Evolutionary conservation across 2,888 invertebrate genomes (phyloP).

Genomic region (Rosalia funebris): DNA sequence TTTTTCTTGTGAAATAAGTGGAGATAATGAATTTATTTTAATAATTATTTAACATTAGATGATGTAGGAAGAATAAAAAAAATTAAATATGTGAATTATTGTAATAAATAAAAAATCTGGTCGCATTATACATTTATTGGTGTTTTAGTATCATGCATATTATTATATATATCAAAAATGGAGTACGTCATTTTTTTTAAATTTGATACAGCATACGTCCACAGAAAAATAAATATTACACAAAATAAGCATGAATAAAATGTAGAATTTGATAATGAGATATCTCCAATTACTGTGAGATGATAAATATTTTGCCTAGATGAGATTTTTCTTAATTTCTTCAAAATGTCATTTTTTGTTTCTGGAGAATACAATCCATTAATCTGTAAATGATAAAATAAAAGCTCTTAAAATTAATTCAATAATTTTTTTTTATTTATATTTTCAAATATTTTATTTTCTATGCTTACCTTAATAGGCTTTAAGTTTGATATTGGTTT

Average conservation of each 20-base stretch:
- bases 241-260: constrained; percentile 14
- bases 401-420: no score
- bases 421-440: no score
- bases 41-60: no score
- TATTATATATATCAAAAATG: constrained; percentile 24
- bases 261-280: not conserved
- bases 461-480: constrained; percentile 34
- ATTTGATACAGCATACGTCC: constrained; percentile 30
- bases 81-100: no score
- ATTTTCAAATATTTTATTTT: not conserved
- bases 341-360: not conserved
- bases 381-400: not conserved
- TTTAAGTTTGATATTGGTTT: constrained; percentile 31
- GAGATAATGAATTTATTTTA: no score
- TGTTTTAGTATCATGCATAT: constrained; percentile 25
- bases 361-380: not conserved
- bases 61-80: no score
- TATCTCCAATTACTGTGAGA: not conserved
- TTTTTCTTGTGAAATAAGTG: no score
- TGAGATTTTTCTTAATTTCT: constrained; percentile 2
- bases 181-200: constrained; percentile 26
- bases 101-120: no score
- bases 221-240: constrained; percentile 26
- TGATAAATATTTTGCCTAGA: not conserved
- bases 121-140: constrained; percentile 26